phyloP scores from a whole-genome alignment of 2,888 invertebrate genomes.

The Hedya salicella region DNA sequence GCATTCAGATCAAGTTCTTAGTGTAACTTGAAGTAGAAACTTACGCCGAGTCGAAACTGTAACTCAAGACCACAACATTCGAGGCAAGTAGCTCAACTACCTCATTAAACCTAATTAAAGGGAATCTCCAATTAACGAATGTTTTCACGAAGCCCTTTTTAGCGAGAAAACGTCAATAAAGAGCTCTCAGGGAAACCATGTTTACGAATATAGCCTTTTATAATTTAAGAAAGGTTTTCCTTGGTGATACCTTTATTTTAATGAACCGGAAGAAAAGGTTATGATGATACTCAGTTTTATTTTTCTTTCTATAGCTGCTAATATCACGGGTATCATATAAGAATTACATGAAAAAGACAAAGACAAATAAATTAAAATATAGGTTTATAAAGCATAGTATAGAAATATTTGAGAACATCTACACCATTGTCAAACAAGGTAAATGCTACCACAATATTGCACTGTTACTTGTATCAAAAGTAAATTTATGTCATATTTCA shows the following conservation, averaged over 20 bases:
- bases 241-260: not conserved
- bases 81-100: not conserved
- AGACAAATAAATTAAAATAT: too few species aligned
- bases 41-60: not conserved
- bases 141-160: not conserved
- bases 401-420: too few species aligned
- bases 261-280: not conserved
- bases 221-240: constrained; percentile 4
- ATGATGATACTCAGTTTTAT: too few species aligned
- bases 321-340: too few species aligned
- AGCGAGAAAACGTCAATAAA: constrained; percentile 14
- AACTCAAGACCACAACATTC: not conserved
- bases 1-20: not conserved
- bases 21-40: not conserved
- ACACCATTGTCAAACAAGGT: too few species aligned
- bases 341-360: too few species aligned
- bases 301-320: too few species aligned
- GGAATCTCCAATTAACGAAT: constrained; percentile 11
- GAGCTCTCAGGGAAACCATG: not conserved
- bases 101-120: constrained; percentile 12
- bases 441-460: too few species aligned
- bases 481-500: too few species aligned
- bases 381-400: too few species aligned
- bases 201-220: not conserved
- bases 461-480: too few species aligned